phyloP scores from a whole-genome alignment of 2,888 invertebrate genomes.

The Neria commutata region DNA sequence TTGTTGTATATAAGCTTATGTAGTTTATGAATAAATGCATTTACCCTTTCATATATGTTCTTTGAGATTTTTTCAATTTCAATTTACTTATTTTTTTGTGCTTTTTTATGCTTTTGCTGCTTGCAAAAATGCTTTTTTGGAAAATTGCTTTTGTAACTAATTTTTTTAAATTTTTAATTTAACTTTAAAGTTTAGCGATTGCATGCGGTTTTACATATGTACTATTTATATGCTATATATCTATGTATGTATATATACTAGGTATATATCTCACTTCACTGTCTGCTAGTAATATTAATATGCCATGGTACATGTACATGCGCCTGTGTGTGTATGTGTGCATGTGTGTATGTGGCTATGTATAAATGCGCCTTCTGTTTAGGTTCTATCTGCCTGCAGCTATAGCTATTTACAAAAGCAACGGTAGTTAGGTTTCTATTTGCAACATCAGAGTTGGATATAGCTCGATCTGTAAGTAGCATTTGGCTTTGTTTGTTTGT shows the following conservation, averaged over 20 bases:
- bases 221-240: background rate
- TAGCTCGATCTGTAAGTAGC: too few species aligned
- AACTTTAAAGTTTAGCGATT: conserved; percentile 18
- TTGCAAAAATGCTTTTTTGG: too few species aligned
- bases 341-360: background rate
- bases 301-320: background rate
- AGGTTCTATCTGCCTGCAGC: too few species aligned
- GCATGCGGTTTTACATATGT: conserved; percentile 21
- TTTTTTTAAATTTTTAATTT: conserved; percentile 7
- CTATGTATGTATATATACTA: background rate
- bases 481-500: too few species aligned
- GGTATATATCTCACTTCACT: background rate
- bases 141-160: conserved; percentile 15
- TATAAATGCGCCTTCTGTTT: background rate
- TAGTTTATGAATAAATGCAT: conserved; percentile 23
- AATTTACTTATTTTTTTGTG: conserved; percentile 11
- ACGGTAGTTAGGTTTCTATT: too few species aligned
- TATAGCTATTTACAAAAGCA: too few species aligned
- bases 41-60: too few species aligned
- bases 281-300: too few species aligned
- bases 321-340: background rate
- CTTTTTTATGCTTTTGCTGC: conserved; percentile 11
- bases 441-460: too few species aligned
- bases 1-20: conserved; percentile 12
- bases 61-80: conserved; percentile 9